A percentile compares a stretch with the other conserved stretches of the same genome.
phyloP scores from a whole-genome alignment of 1,140 invertebrate genomes.

The Atta colombica region DNA sequence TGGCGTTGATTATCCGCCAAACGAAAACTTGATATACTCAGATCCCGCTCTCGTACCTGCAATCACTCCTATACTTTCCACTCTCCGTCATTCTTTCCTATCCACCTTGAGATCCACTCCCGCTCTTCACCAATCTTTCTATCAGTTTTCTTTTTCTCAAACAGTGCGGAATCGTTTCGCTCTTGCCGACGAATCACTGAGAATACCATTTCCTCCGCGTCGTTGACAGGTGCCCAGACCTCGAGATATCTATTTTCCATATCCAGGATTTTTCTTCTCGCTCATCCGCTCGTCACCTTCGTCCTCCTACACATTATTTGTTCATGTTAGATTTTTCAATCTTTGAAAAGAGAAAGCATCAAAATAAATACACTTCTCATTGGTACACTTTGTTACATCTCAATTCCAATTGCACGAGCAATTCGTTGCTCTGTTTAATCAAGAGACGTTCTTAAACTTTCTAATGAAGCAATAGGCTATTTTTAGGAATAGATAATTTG shows the following conservation, averaged over 20 bases:
- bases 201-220: conserved; percentile 74
- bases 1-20: conserved; percentile 73
- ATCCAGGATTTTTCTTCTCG: conserved; percentile 48
- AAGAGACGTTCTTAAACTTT: not conserved
- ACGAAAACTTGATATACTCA: conserved; percentile 72
- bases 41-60: not conserved
- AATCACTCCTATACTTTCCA: not conserved
- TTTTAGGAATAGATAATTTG: conserved; percentile 24
- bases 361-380: not conserved
- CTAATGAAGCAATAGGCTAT: conserved; percentile 3
- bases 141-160: conserved; percentile 56
- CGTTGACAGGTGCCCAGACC: conserved; percentile 69
- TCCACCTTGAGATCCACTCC: not conserved
- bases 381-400: not conserved
- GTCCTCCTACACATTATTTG: not conserved
- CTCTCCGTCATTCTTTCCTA: not conserved
- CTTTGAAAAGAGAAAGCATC: not conserved
- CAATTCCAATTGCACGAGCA: not conserved
- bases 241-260: conserved; percentile 74
- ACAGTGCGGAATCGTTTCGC: conserved; percentile 60
- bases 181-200: conserved; percentile 68
- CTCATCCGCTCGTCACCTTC: not conserved
- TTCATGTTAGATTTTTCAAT: conserved; percentile 30
- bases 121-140: conserved; percentile 4
- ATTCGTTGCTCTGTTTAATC: not conserved